Evolutionary conservation across 1,140 invertebrate genomes (phyloP), one percentile per base, ranked within the genome.

Genomic region (Megathymus violae): DNA sequence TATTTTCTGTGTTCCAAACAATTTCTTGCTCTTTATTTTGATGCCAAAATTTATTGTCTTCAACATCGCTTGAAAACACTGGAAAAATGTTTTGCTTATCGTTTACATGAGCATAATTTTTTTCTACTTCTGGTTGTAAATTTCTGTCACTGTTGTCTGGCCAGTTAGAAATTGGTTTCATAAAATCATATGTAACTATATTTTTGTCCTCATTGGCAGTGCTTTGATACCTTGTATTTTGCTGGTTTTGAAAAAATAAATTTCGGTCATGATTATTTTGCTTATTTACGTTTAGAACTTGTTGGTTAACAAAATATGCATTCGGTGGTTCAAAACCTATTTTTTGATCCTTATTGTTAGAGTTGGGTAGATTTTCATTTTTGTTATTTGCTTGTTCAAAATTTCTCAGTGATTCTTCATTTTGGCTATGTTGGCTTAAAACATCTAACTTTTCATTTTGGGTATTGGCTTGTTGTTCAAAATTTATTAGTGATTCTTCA

Each of bases 391-490:
- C n/a, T n/a, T n/a, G n/a, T n/a, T n/a, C n/a, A n/a, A n/a, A n/a
- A n/a, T n/a, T n/a, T n/a, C n/a, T n/a, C n/a, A n/a, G n/a, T n/a
- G n/a, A n/a, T n/a, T n/a, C n/a, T n/a, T n/a, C n/a, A n/a, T n/a
- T n/a, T n/a, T n/a, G n/a, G n/a, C n/a, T n/a, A n/a, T n/a, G n/a
- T n/a, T n/a, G n/a, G n/a, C n/a, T n/a, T n/a, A n/a, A n/a, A n/a
- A n/a, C n/a, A n/a, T n/a, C n/a, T n/a, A n/a, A n/a, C 13, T 5
- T 54, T 40, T 54, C 51, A 40, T 56, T 22, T 52, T 52, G 36
- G 11, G 7, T 40, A 11, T 52, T 7, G 25, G 4, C 15, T 27
- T 44, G 25, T 10, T 56, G 51, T n/a, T n/a, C n/a, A n/a, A n/a
- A n/a, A n/a, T n/a, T n/a, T n/a, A n/a, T n/a, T n/a, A n/a, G n/a